A percentile compares a stretch with the other conserved stretches of the same genome.
Conservation (phyloP, 2,888 invertebrate genomes). For the Agrotis clavis region DNA sequence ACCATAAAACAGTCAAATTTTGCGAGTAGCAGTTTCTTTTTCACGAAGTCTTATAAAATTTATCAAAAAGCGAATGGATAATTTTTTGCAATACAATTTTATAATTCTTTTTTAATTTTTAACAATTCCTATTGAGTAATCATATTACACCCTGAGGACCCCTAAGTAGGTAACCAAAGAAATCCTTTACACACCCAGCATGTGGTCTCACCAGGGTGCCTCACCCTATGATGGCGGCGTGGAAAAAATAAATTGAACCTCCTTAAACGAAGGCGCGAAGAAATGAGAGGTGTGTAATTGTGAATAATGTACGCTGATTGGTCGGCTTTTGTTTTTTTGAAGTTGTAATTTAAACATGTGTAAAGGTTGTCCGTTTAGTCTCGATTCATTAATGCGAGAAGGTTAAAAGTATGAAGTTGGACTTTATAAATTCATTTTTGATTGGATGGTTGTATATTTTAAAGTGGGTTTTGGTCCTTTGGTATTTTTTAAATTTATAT, state of each 20-base stretch:
- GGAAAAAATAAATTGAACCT: slow-evolving; percentile 77
- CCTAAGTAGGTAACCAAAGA: slow-evolving; percentile 50
- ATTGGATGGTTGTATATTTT: not conserved
- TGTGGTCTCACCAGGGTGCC: slow-evolving; percentile 77
- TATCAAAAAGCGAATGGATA: no score
- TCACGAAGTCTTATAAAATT: no score
- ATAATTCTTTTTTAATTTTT: no score
- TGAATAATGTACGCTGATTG: slow-evolving; percentile 61
- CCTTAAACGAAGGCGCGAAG: slow-evolving; percentile 50
- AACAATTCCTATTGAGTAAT: no score
- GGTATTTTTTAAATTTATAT: not conserved
- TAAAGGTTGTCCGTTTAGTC: slow-evolving; percentile 35
- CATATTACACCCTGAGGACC: slow-evolving; percentile 17
- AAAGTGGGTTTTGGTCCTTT: slow-evolving; percentile 1
- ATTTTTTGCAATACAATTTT: no score
- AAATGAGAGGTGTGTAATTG: slow-evolving; percentile 62
- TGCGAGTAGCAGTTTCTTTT: no score
- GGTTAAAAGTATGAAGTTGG: not conserved
- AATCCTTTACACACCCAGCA: slow-evolving; percentile 57
- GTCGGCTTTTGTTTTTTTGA: slow-evolving; percentile 59
- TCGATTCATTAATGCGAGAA: slow-evolving; percentile 34
- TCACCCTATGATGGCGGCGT: slow-evolving; percentile 75
- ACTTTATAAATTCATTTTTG: not conserved
- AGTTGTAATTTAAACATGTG: slow-evolving; percentile 38
- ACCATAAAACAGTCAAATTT: no score